These are phyloP conservation scores for Tenthredo notha DNA, from an alignment of 2,888 invertebrate species.

Conservation along the genomic window DNA sequence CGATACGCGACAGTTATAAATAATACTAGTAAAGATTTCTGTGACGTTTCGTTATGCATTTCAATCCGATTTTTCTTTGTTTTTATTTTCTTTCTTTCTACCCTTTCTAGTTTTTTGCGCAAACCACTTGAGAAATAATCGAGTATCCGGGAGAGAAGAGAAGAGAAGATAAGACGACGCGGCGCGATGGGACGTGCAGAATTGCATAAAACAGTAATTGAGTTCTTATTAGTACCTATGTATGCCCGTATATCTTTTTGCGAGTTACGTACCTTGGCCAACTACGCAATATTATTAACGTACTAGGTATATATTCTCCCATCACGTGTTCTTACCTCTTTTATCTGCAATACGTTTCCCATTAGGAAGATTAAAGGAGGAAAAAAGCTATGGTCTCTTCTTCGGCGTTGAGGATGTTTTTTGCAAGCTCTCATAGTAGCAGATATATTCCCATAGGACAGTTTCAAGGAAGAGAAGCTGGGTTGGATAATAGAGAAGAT, in stretches of 20 bases:
- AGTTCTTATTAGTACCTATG: conserved; percentile 71
- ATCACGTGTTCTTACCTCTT: conserved; percentile 30
- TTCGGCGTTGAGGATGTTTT: neutral
- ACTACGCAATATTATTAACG: conserved; percentile 24
- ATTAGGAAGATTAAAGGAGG: conserved; percentile 24
- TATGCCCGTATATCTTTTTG: conserved; percentile 57
- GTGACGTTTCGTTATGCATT: neutral
- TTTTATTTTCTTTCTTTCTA: neutral
- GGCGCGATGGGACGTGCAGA: conserved; percentile 53
- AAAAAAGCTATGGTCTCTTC: neutral
- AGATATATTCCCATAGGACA: conserved; percentile 5
- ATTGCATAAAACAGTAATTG: conserved; percentile 70
- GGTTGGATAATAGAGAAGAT: neutral
- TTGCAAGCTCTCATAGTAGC: too few species aligned
- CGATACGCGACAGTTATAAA: conserved; percentile 21
- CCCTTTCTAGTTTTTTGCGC: neutral
- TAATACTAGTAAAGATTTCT: conserved; percentile 15
- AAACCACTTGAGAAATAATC: neutral
- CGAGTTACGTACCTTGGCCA: neutral
- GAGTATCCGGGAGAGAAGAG: conserved; percentile 14
- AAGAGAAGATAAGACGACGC: conserved; percentile 22
- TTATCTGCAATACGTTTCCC: conserved; percentile 46
- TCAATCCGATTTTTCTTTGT: neutral
- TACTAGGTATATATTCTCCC: neutral
- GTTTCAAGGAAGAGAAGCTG: neutral